A percentile compares a stretch with the other conserved stretches of the same genome.
Evolutionary conservation across 2,113 vertebrate genomes (phyloP).

Genomic region (Electrona antarctica): DNA sequence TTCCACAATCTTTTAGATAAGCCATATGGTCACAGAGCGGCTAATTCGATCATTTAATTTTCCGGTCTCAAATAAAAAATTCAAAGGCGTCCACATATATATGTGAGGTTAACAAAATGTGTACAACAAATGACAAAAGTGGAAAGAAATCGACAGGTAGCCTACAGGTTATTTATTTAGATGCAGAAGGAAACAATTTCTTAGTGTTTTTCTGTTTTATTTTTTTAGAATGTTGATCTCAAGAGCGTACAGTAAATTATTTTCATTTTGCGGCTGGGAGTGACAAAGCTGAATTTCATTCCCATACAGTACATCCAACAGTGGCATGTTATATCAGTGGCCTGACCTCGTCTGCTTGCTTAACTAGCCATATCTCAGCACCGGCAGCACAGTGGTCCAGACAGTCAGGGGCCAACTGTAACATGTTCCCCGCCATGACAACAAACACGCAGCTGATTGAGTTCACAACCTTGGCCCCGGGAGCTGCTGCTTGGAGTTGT

Average conservation of each 20-base stretch:
- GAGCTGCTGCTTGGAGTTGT: constrained; percentile 39
- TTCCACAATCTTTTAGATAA: constrained; percentile 49
- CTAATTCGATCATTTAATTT: constrained; percentile 53
- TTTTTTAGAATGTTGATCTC: neutral
- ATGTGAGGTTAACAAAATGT: no score
- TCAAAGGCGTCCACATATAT: neutral
- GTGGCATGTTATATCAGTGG: constrained; percentile 55
- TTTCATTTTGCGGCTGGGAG: constrained; percentile 18
- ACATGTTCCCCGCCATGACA: constrained; percentile 47
- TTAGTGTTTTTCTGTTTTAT: no score
- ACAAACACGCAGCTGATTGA: constrained; percentile 75
- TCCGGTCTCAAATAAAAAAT: constrained; percentile 7
- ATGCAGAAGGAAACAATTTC: constrained; percentile 1
- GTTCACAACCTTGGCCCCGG: constrained; percentile 69
- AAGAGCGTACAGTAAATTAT: constrained; percentile 25
- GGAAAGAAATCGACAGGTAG: neutral
- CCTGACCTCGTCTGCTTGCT: constrained; percentile 46
- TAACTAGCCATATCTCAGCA: constrained; percentile 54
- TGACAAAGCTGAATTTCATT: no score
- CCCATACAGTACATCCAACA: neutral
- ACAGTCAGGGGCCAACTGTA: constrained; percentile 18
- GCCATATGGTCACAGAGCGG: constrained; percentile 31
- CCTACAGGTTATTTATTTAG: constrained; percentile 12
- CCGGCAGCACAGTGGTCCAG: constrained; percentile 33
- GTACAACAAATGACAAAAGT: neutral